Evolutionary conservation across 2,797 vertebrate genomes (phyloP), one percentile per base, ranked within the genome.

Genomic region (Spea hammondii): DNA sequence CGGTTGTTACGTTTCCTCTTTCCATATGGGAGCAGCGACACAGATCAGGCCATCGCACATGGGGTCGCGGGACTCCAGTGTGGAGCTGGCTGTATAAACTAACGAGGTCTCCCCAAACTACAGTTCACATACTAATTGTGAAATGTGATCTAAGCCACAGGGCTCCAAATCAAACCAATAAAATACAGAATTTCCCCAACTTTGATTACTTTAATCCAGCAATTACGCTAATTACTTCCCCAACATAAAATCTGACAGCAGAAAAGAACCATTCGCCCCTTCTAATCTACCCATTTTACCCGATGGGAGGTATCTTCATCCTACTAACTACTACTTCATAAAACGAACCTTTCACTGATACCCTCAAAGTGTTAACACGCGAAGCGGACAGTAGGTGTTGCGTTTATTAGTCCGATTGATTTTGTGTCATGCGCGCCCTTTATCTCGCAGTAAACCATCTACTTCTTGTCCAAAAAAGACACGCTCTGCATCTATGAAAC

Each of bases 361-460:
- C 65, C 68, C 77, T 79, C 59, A 68, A 72, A 14, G 66, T 59
- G 51, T 65, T 57, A 60, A 57, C 53, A 14, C 32, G 14, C n/a
- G 6, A 48, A 59, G 46, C 57, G 8, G 48, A 32, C 49, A 50
- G 72, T 59, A 59, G 5, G 66, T n/a, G 65, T 12, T 67, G 0
- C 8, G 1, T 53, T 57, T 46, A 3, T 0, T 4, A 11, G 0
- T 4, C 44, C 3, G 0, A 0, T 48, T 5, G 0, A 82, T 5
- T 79, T 51, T n/a, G 14, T 13, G 0, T 75, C 74, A 75, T 50
- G 32, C 4, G 0, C 9, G 2, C 0, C 75, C 0, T 74, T 74
- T 6, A 48, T 54, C 74, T 74, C 5, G 0, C 53, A 73, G 69
- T 1, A 1, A 75, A 77, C 65, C 77, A 57, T 0, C 4, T 73